A percentile compares a stretch with the other conserved stretches of the same genome.
Conservation (phyloP, 1,140 invertebrate species). For the Drosophila serrata region DNA sequence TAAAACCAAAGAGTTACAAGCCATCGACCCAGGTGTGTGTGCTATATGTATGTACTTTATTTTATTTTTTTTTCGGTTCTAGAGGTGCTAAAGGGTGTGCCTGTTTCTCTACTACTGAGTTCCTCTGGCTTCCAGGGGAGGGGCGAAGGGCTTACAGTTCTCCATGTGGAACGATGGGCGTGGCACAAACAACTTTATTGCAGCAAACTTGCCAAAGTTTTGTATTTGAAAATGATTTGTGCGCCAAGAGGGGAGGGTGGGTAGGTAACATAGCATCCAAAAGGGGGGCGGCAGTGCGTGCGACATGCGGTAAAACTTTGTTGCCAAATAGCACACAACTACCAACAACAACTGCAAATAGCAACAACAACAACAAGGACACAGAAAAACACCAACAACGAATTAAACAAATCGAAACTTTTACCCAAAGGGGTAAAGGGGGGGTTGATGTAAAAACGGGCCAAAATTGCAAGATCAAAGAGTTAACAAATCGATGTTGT, state of each 20-base stretch:
- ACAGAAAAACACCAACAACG: slow-evolving; percentile 54
- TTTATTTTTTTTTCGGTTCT: neutral
- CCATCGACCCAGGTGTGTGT: slow-evolving; percentile 41
- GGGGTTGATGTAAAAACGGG: neutral
- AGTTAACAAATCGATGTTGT: slow-evolving; percentile 21
- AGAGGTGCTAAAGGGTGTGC: too few species aligned
- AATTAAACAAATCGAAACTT: slow-evolving; percentile 76
- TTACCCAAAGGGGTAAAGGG: neutral
- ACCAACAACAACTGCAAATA: slow-evolving; percentile 38
- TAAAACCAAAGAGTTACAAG: slow-evolving; percentile 71
- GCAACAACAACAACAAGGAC: slow-evolving; percentile 25
- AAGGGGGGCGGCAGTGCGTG: slow-evolving; percentile 46
- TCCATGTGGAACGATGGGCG: slow-evolving; percentile 28
- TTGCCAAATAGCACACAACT: slow-evolving; percentile 65
- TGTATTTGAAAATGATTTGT: slow-evolving; percentile 81
- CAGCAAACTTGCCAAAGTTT: slow-evolving; percentile 74
- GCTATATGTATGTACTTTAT: neutral
- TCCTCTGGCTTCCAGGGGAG: neutral
- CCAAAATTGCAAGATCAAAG: slow-evolving; percentile 18
- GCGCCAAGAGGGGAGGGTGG: slow-evolving; percentile 5
- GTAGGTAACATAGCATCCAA: neutral
- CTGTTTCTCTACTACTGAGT: neutral
- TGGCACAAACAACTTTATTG: slow-evolving; percentile 77
- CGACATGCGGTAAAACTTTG: slow-evolving; percentile 73
- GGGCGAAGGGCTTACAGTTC: neutral